Evolutionary conservation across 2,113 vertebrate species (phyloP), one percentile per base, ranked within the genome.

Genomic region (Plectropomus leopardus): DNA sequence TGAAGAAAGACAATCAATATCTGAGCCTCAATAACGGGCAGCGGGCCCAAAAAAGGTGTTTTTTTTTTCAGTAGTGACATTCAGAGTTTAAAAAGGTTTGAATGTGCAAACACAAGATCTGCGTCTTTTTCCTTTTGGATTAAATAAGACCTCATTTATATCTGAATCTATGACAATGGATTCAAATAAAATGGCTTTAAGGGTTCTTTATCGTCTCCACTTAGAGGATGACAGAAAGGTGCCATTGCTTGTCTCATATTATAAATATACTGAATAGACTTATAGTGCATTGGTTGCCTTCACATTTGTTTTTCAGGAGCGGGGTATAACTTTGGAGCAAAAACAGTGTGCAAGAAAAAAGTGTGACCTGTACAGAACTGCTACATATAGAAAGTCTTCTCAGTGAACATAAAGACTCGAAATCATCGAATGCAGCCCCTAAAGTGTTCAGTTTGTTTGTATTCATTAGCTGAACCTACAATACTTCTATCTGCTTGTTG

Each of bases 1-100:
- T 59, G 75, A 68, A 72, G 50, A 78, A 76, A 66, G 69, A 85
- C 72, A 87, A 84, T 90, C 81, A 80, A 57, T 78, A 69, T 21
- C 26, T 32, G 72, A 67, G 83, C 59, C 42, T 47, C 53, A 66
- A 11, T 4, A 57, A 47, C 69, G 61, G 36, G 32, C 28, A 45
- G 54, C 61, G 21, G 44, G 24, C 47, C 54, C 50, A 4, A 10
- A 40, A 50, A 44, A 53, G 28, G 36, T 21, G 26, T 44, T 54
- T 44, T 63, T 44, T 54, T 44, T 63, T 65, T 55, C 24, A 54
- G 2, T 47, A 24, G 15, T 48, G 65, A 82, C 58, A 70, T 73
- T 79, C 55, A 58, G 50, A 28, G 48, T 47, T 71, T 21, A 3
- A 17, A 50, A 21, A 53, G 17, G 24, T 26, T 9, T 23, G 30